Evolutionary conservation across 2,888 invertebrate genomes (phyloP).

Genomic region (Endotricha flammealis): DNA sequence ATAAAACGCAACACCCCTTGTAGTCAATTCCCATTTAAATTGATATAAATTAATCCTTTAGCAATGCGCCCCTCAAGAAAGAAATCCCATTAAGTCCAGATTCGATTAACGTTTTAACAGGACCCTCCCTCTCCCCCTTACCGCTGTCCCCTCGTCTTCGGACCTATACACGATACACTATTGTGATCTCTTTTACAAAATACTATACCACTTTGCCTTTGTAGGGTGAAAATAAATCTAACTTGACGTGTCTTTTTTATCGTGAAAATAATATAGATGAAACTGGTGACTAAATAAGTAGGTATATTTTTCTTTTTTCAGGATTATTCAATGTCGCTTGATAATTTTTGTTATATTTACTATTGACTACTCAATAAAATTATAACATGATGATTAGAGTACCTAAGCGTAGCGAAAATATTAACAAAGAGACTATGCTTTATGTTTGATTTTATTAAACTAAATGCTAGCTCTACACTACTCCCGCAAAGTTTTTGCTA

Average conservation of each 20-base stretch:
- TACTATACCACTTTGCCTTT: slow-evolving; percentile 3
- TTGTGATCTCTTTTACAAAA: slow-evolving; percentile 14
- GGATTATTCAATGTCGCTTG: too few species aligned
- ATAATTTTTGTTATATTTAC: too few species aligned
- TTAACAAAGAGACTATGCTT: too few species aligned
- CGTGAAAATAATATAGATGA: slow-evolving; percentile 2
- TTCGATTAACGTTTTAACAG: slow-evolving; percentile 76
- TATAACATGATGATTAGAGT: too few species aligned
- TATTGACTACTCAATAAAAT: too few species aligned
- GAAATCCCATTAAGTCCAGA: slow-evolving; percentile 75
- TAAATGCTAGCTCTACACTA: too few species aligned
- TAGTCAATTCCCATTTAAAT: slow-evolving; percentile 58
- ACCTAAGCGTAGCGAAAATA: too few species aligned
- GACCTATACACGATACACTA: slow-evolving; percentile 12
- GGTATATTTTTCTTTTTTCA: not conserved
- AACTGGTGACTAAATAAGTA: not conserved
- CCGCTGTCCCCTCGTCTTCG: slow-evolving; percentile 33
- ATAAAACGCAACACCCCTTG: slow-evolving; percentile 16
- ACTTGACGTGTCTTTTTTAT: slow-evolving; percentile 3
- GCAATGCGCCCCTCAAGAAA: slow-evolving; percentile 73
- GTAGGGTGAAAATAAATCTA: not conserved
- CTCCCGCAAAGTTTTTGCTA: too few species aligned
- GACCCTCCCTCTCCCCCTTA: slow-evolving; percentile 28
- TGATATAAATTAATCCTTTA: slow-evolving; percentile 78
- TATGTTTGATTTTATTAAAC: too few species aligned